These are phyloP conservation scores for Aphodius granarius DNA, from an alignment of 2,888 invertebrate species.

Conservation along the genomic window DNA sequence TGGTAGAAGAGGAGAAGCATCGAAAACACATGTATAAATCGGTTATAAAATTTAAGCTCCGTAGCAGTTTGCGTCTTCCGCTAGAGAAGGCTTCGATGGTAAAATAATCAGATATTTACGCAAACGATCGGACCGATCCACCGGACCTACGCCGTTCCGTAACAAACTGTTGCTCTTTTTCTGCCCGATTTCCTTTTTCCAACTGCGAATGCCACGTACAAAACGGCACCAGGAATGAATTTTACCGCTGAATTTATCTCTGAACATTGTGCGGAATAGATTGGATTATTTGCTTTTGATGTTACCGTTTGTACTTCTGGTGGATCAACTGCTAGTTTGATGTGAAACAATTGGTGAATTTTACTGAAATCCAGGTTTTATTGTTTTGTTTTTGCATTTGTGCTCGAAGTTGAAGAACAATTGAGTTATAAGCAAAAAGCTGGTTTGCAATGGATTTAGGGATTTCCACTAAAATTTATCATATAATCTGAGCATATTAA, in stretches of 20 bases:
- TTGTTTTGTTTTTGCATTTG: too few relatives aligned
- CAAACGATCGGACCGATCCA: conserved; percentile 20
- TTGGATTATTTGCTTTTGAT: background rate
- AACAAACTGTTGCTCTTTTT: conserved; percentile 26
- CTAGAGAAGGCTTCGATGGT: conserved; percentile 30
- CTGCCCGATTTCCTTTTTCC: conserved; percentile 9
- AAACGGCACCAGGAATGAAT: conserved; percentile 9
- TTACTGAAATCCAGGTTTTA: too few relatives aligned
- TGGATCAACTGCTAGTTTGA: too few relatives aligned
- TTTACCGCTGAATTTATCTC: conserved; percentile 10
- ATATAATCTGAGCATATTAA: too few relatives aligned
- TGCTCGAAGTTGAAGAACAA: too few relatives aligned
- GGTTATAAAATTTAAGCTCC: conserved; percentile 28
- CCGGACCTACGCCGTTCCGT: conserved; percentile 22
- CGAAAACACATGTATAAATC: conserved; percentile 29
- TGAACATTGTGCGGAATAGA: background rate
- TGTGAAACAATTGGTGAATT: too few relatives aligned
- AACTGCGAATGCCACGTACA: background rate
- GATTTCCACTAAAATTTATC: too few relatives aligned
- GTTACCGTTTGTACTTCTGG: too few relatives aligned
- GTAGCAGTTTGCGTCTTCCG: conserved; percentile 33
- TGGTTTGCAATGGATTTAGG: too few relatives aligned
- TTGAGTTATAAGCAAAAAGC: too few relatives aligned
- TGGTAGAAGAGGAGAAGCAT: conserved; percentile 9
- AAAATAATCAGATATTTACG: conserved; percentile 39